phyloP scores from a whole-genome alignment of 1,140 invertebrate genomes.

The Ctenoplectra terminalis region DNA sequence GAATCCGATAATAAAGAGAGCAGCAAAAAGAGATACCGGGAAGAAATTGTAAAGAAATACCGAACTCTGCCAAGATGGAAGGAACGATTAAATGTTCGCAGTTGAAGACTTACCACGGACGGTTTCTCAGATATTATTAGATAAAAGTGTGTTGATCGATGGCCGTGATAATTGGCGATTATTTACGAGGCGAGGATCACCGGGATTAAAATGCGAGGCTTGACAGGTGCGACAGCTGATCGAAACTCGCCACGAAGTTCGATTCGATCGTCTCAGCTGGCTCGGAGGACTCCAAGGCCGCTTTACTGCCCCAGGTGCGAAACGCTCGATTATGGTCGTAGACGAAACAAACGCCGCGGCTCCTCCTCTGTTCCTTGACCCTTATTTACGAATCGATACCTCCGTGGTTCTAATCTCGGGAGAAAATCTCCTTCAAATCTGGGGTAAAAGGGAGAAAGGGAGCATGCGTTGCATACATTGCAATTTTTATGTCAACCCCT shows the following conservation, averaged over 20 bases:
- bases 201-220: conserved; percentile 36
- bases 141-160: no score
- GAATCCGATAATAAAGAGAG: no score
- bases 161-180: background rate
- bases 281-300: conserved; percentile 50
- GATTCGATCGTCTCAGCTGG: conserved; percentile 33
- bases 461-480: no score
- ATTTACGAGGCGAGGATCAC: background rate
- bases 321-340: conserved; percentile 51
- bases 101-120: no score
- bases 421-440: background rate
- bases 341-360: conserved; percentile 53
- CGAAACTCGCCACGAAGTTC: background rate
- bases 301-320: conserved; percentile 61
- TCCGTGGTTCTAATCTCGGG: no score
- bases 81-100: no score
- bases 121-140: no score
- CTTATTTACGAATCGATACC: conserved; percentile 14
- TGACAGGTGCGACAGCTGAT: conserved; percentile 62
- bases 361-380: conserved; percentile 16
- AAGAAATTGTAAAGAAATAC: no score
- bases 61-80: no score
- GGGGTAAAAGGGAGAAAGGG: no score
- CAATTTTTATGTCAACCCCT: no score
- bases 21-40: no score